phyloP scores from a whole-genome alignment of 2,888 invertebrate genomes.

The Agonopterix heracliana region DNA sequence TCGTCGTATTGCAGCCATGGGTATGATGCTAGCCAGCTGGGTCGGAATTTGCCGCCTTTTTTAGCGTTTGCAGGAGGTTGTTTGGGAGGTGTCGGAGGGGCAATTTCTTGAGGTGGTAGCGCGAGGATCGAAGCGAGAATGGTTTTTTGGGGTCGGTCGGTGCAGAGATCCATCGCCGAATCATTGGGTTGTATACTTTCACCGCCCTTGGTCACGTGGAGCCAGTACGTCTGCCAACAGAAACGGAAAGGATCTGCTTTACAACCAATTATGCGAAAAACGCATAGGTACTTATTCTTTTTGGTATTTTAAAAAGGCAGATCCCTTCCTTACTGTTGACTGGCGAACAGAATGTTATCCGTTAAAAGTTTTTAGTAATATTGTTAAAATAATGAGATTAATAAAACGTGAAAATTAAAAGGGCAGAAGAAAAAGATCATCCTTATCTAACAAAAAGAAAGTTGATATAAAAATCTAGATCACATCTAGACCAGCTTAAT shows the following conservation, averaged over 20 bases:
- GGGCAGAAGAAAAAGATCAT: slow-evolving; percentile 58
- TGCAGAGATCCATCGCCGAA: slow-evolving; percentile 31
- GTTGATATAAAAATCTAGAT: slow-evolving; percentile 1
- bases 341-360: slow-evolving; percentile 8
- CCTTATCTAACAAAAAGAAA: slow-evolving; percentile 19
- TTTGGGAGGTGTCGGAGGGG: slow-evolving; percentile 21
- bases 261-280: slow-evolving; percentile 25
- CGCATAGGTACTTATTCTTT: slow-evolving; percentile 11
- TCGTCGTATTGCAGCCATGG: slow-evolving; percentile 84
- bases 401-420: slow-evolving; percentile 15
- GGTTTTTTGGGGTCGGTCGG: slow-evolving; percentile 25
- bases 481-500: too few species aligned
- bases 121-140: slow-evolving; percentile 36
- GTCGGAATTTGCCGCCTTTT: slow-evolving; percentile 81
- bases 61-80: slow-evolving; percentile 28
- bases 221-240: slow-evolving; percentile 77
- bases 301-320: slow-evolving; percentile 30
- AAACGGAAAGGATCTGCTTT: slow-evolving; percentile 79
- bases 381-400: neutral
- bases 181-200: slow-evolving; percentile 27
- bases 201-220: slow-evolving; percentile 19
- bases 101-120: slow-evolving; percentile 48
- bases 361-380: neutral
- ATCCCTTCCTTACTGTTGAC: slow-evolving; percentile 71
- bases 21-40: slow-evolving; percentile 81